A percentile compares a stretch with the other conserved stretches of the same genome.
phyloP scores from a whole-genome alignment of 2,797 vertebrate species.

The Lutra lutra region DNA sequence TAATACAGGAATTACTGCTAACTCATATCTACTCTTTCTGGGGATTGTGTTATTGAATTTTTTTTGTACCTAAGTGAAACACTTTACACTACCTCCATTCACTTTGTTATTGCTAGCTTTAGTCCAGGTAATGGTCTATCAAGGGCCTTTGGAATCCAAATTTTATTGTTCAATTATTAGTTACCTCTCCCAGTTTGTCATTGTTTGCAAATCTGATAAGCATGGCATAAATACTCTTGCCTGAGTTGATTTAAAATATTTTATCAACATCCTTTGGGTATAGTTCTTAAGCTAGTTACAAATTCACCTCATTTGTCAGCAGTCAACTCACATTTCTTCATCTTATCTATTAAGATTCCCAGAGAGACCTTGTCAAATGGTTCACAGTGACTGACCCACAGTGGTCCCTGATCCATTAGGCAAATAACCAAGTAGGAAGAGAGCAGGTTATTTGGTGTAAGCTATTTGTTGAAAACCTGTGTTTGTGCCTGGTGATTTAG shows the following conservation, averaged over 20 bases:
- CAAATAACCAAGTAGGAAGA: not conserved
- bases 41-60: not conserved
- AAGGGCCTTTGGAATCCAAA: not conserved
- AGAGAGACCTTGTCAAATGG: not conserved
- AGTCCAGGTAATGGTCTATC: not conserved
- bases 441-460: not conserved
- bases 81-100: not conserved
- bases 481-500: not conserved
- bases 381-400: not conserved
- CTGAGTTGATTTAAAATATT: conserved; percentile 45
- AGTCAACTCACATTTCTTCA: conserved; percentile 18
- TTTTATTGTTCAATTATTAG: conserved; percentile 58
- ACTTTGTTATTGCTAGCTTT: not conserved
- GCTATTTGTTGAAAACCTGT: not conserved
- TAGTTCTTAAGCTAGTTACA: conserved; percentile 14
- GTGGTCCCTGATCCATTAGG: not conserved
- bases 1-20: not conserved
- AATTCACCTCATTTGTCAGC: not conserved
- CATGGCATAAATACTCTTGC: conserved; percentile 28
- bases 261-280: not conserved
- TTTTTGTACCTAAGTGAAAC: not conserved
- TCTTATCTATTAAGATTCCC: conserved; percentile 29
- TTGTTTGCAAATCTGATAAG: conserved; percentile 24
- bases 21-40: not conserved
- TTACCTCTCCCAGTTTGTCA: not conserved